These are phyloP conservation scores for Trogon surrucura DNA, from an alignment of 2,113 vertebrate genomes.

Conservation along the genomic window DNA sequence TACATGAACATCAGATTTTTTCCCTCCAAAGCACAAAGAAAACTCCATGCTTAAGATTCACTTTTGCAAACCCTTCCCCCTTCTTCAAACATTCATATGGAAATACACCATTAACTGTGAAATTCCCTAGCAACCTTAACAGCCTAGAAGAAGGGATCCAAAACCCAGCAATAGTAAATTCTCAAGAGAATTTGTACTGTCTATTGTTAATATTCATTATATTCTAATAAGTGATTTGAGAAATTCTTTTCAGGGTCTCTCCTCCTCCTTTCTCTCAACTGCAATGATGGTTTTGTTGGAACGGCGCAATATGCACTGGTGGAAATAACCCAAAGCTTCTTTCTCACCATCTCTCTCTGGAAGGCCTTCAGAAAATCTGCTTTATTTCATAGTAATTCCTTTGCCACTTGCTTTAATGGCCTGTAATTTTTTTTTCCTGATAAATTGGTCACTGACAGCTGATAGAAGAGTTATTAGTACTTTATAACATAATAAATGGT, in stretches of 20 bases:
- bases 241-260: not conserved
- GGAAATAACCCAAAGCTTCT: not conserved
- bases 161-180: not conserved
- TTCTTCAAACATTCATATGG: conserved; percentile 34
- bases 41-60: not conserved
- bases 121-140: conserved; percentile 45
- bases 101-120: conserved; percentile 39
- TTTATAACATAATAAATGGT: not conserved
- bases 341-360: not conserved
- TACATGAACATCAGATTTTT: not conserved
- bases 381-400: not conserved
- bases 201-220: conserved; percentile 43
- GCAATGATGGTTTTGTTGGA: not conserved
- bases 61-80: conserved; percentile 33
- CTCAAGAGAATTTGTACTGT: not conserved
- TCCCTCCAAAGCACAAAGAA: not conserved
- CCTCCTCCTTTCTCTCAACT: not conserved
- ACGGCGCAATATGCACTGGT: not conserved
- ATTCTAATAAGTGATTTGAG: not conserved
- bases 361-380: conserved; percentile 13
- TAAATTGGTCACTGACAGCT: conserved; percentile 2
- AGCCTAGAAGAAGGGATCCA: conserved; percentile 26
- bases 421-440: not conserved
- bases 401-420: conserved; percentile 17
- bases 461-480: not conserved